phyloP scores from a whole-genome alignment of 2,888 invertebrate genomes.

The Apotomis turbidana region DNA sequence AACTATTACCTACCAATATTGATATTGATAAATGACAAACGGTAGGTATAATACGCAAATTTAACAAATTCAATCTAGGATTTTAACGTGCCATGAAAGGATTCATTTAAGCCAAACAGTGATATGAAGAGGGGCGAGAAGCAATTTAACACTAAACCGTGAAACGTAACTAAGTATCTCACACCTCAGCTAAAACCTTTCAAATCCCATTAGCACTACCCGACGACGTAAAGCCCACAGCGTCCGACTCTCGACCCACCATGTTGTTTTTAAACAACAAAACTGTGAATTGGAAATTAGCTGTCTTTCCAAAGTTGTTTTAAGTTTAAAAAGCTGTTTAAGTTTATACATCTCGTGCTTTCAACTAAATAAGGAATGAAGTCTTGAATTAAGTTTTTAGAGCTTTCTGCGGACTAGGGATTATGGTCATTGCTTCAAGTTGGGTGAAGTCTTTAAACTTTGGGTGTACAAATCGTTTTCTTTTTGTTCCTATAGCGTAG shows the following conservation, averaged over 20 bases:
- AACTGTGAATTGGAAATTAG: slow-evolving; percentile 28
- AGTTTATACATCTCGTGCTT: slow-evolving; percentile 21
- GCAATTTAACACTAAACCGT: background rate
- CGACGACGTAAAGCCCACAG: background rate
- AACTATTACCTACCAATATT: too few species aligned
- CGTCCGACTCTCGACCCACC: background rate
- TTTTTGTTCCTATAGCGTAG: too few species aligned
- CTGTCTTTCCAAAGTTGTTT: slow-evolving; percentile 25
- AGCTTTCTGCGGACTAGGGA: background rate
- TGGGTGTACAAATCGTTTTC: background rate
- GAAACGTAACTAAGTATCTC: background rate
- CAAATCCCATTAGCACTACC: slow-evolving; percentile 9
- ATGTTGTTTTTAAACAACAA: slow-evolving; percentile 23
- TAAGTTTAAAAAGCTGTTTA: slow-evolving; percentile 35
- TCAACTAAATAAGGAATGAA: slow-evolving; percentile 18
- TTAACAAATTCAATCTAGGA: too few species aligned
- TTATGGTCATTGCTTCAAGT: background rate
- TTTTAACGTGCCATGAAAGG: too few species aligned
- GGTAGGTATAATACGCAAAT: too few species aligned
- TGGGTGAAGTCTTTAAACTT: background rate
- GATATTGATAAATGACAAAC: too few species aligned
- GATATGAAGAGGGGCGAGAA: background rate
- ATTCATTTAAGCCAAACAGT: background rate
- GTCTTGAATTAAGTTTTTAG: slow-evolving; percentile 13
- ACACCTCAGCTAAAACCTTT: slow-evolving; percentile 7